phyloP scores from a whole-genome alignment of 2,888 invertebrate species.

The Dasysyrphus albostriatus region DNA sequence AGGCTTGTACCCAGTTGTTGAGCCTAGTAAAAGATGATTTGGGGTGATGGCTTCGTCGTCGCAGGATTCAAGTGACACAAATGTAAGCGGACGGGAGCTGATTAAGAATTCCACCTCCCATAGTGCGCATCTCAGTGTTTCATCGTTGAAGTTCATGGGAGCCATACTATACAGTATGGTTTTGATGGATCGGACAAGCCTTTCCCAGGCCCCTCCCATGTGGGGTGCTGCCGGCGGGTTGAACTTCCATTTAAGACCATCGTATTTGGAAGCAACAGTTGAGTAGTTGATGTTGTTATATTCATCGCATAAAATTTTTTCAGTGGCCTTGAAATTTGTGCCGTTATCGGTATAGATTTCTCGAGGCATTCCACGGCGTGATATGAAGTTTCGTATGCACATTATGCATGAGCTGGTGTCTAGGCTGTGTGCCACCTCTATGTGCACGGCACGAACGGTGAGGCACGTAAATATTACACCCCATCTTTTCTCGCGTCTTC shows the following conservation, averaged over 20 bases:
- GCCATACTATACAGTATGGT: conserved; percentile 36
- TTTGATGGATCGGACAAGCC: conserved; percentile 66
- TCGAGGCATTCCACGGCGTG: conserved; percentile 60
- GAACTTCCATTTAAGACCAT: conserved; percentile 70
- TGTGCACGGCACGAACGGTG: conserved; percentile 69
- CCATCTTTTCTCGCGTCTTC: conserved; percentile 72
- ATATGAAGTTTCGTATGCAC: conserved; percentile 64
- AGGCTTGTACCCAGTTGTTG: conserved; percentile 62
- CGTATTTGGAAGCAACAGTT: conserved; percentile 16
- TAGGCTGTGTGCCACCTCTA: conserved; percentile 67
- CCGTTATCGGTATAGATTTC: conserved; percentile 5
- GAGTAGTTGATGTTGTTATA: conserved; percentile 32
- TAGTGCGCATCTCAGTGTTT: conserved; percentile 60
- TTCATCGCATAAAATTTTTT: conserved; percentile 33
- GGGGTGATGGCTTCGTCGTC: conserved; percentile 73
- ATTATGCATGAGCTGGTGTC: conserved; percentile 71
- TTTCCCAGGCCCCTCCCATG: conserved; percentile 71
- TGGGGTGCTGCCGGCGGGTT: conserved; percentile 63
- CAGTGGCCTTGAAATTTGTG: conserved; percentile 60
- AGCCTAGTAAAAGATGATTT: conserved; percentile 71
- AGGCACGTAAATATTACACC: conserved; percentile 75
- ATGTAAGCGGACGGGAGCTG: conserved; percentile 65
- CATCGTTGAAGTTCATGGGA: conserved; percentile 63
- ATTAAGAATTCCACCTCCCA: conserved; percentile 66
- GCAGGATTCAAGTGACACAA: conserved; percentile 60